A percentile compares a stretch with the other conserved stretches of the same genome.
These are phyloP conservation scores for Tetramorium alpestre DNA, from an alignment of 1,140 invertebrate genomes.

Conservation along the genomic window DNA sequence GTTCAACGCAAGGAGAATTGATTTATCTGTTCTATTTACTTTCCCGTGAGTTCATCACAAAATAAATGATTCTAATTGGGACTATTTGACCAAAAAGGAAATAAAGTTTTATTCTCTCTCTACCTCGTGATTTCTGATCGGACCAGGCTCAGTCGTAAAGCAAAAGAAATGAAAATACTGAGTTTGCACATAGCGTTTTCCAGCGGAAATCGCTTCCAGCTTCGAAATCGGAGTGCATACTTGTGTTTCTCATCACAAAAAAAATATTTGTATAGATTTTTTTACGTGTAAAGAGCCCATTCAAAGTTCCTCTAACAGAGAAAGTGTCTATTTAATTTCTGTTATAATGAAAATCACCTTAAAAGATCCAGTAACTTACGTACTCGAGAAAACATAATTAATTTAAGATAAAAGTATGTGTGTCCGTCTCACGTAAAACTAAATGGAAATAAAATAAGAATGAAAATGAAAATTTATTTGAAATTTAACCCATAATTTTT, in stretches of 20 bases:
- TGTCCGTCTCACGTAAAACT: neutral
- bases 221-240: constrained; percentile 5
- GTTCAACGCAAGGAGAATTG: neutral
- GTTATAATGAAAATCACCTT: neutral
- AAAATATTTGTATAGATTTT: neutral
- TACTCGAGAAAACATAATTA: neutral
- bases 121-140: constrained; percentile 8
- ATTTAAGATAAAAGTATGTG: neutral
- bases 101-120: neutral
- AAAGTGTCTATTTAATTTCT: constrained; percentile 2
- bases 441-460: neutral
- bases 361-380: neutral
- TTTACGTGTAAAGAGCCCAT: neutral
- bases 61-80: constrained; percentile 30
- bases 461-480: neutral
- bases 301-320: neutral
- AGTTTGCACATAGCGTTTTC: neutral
- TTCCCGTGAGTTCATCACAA: neutral
- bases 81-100: neutral
- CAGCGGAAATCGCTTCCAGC: neutral
- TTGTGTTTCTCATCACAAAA: neutral
- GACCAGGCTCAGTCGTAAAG: neutral
- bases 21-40: constrained; percentile 1
- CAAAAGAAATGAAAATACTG: neutral
- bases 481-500: neutral